Evolutionary conservation across 1,140 invertebrate species (phyloP), one percentile per base, ranked within the genome.

Genomic region (Drosophila miranda): DNA sequence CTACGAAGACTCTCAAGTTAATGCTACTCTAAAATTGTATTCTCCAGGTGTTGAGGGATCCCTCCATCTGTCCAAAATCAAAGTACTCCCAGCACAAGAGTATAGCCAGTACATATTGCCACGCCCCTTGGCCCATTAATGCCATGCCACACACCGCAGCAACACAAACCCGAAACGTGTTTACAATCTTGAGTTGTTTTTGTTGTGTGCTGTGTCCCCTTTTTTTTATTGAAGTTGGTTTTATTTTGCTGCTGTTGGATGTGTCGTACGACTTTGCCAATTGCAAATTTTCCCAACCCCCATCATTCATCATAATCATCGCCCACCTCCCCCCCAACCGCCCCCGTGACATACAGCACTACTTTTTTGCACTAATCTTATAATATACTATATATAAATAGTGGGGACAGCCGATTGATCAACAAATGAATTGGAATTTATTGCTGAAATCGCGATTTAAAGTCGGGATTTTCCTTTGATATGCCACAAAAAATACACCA

Each of bases 131-230:
- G 48, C 57, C 55, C 51, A 72, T 72, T 78, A 64, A 61, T 67
- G 59, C 52, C 28, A 48, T 59, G 71, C 67, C 61, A 73, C 73
- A 43, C 57, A 28, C 46, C 34, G 64, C 51, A 67, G 67, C 55
- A 49, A 34, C 30, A 42, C 21, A 42, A 26, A 38, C 70, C 53
- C 11, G 16, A 57, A 83, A 83, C 80, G 69, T 83, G 80, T 83
- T 83, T 86, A 80, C 81, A 80, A 76, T 86, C 67, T 72, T 56
- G 61, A 72, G 68, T 64, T 73, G 43, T 42, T 66, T 51, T n/a
- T 14, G 6, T 26, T 49, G 19, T 26, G 6, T 9, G n/a, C 43
- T 54, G 30, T 52, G 34, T 55, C 62, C 67, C 62, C 68, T 42
- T 72, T 48, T 48, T 19, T 71, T 61, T 50, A 53, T 61, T 50